Conservation (phyloP, 1,140 invertebrate species). For the Pseudachorutes palmiensis region DNA sequence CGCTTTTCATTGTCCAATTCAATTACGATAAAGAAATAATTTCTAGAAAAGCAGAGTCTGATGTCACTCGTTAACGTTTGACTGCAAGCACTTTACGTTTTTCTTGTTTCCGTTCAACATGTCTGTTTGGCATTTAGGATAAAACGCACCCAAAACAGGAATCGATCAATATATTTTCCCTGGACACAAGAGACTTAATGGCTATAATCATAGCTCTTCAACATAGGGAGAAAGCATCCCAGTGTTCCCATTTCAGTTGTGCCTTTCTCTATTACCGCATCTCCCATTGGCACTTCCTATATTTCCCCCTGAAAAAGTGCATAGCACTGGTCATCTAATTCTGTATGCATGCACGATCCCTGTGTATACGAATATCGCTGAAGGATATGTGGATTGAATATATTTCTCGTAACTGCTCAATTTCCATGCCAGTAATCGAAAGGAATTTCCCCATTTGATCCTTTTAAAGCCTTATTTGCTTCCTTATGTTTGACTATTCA, state of each 20-base stretch:
- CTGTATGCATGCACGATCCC: constrained; percentile 21
- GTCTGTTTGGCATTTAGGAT: too few species aligned
- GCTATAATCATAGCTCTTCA: constrained; percentile 38
- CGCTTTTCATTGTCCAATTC: too few species aligned
- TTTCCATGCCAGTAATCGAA: neutral
- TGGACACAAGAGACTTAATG: constrained; percentile 39
- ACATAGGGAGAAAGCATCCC: constrained; percentile 37
- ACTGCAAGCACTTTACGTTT: too few species aligned
- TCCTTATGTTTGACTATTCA: too few species aligned
- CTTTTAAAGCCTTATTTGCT: too few species aligned
- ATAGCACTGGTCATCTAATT: constrained; percentile 10
- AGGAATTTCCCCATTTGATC: too few species aligned
- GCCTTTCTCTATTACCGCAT: neutral
- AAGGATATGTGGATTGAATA: constrained; percentile 11
- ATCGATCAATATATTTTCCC: constrained; percentile 38
- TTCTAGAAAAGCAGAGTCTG: too few species aligned
- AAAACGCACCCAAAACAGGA: too few species aligned
- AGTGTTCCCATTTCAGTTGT: neutral
- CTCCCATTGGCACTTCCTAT: constrained; percentile 18
- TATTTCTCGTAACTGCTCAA: neutral
- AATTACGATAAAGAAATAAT: too few species aligned
- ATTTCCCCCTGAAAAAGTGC: neutral
- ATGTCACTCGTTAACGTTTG: too few species aligned
- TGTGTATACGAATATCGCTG: neutral
- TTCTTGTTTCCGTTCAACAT: too few species aligned